Evolutionary conservation across 2,113 vertebrate genomes (phyloP).

Genomic region (Amazona guildingii): DNA sequence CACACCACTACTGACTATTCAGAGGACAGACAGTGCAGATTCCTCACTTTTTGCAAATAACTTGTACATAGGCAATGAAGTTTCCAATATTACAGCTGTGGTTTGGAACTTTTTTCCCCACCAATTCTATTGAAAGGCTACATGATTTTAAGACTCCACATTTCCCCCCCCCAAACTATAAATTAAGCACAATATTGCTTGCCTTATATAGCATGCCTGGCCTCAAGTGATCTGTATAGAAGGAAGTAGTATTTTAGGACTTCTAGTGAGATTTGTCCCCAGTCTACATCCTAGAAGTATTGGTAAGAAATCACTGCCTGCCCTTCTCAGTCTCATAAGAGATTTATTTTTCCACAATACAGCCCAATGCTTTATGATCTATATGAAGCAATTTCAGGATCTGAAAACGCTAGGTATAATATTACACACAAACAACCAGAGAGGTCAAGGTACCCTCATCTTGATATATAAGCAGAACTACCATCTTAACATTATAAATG

Average conservation of each 20-base stretch:
- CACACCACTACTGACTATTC: not conserved
- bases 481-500: not conserved
- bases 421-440: not conserved
- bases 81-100: not conserved
- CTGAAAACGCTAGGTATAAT: not conserved
- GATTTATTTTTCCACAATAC: not conserved
- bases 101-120: not conserved
- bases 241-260: not conserved
- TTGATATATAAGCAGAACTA: not conserved
- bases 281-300: not conserved
- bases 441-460: not conserved
- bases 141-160: not conserved
- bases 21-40: not conserved
- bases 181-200: not conserved
- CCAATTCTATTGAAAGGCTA: not conserved
- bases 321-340: not conserved
- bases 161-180: not conserved
- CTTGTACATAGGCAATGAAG: not conserved
- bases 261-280: not conserved
- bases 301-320: not conserved
- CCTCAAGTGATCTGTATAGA: not conserved
- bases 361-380: not conserved
- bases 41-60: not conserved
- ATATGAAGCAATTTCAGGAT: not conserved
- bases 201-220: not conserved